phyloP scores from a whole-genome alignment of 2,888 invertebrate species.

The Argyresthia albistria region DNA sequence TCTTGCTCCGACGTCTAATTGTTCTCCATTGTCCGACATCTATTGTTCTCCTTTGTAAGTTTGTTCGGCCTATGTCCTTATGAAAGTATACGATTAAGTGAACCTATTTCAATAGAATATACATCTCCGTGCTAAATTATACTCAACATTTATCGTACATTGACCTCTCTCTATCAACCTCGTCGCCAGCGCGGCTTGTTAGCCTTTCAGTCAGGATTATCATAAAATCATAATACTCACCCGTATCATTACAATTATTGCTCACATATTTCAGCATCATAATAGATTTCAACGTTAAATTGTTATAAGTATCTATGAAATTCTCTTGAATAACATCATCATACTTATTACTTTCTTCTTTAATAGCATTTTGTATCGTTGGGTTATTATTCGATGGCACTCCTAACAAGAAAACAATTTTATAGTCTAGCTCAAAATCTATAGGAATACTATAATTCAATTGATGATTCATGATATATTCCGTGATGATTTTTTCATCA shows the following conservation, averaged over 20 bases:
- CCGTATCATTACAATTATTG: slow-evolving; percentile 74
- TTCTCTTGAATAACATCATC: slow-evolving; percentile 88
- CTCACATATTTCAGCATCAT: slow-evolving; percentile 87
- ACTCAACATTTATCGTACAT: too few relatives aligned
- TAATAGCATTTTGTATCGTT: slow-evolving; percentile 75
- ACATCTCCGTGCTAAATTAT: too few relatives aligned
- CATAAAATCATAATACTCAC: slow-evolving; percentile 41
- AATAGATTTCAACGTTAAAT: slow-evolving; percentile 88
- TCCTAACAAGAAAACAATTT: slow-evolving; percentile 72
- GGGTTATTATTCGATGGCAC: slow-evolving; percentile 68
- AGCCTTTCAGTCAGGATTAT: too few relatives aligned
- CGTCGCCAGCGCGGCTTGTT: too few relatives aligned
- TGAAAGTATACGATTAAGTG: too few relatives aligned
- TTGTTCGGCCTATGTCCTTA: too few relatives aligned
- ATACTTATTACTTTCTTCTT: slow-evolving; percentile 76
- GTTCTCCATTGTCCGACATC: too few relatives aligned
- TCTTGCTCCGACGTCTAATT: too few relatives aligned
- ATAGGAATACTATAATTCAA: slow-evolving; percentile 29
- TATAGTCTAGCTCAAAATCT: slow-evolving; percentile 31
- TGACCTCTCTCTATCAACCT: too few relatives aligned
- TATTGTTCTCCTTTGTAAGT: too few relatives aligned
- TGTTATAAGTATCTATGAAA: slow-evolving; percentile 88
- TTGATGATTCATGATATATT: slow-evolving; percentile 57
- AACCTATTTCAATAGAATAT: too few relatives aligned
- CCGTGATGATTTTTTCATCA: slow-evolving; percentile 33